Conservation (phyloP, 1,140 invertebrate species). For the Drosophila miranda region DNA sequence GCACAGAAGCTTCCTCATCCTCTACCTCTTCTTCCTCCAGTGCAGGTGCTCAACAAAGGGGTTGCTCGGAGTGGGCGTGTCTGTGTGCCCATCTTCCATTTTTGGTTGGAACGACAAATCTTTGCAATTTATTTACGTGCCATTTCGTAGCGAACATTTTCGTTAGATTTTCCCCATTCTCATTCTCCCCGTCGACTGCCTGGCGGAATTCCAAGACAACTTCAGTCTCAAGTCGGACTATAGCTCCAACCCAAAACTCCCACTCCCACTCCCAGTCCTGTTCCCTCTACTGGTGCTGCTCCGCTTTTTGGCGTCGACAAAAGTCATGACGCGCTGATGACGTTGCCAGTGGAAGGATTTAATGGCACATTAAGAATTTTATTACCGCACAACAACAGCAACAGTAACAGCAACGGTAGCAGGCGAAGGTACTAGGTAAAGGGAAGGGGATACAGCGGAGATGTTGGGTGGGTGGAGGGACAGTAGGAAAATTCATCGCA, state of each 20-base stretch:
- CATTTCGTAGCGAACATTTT: conserved; percentile 77
- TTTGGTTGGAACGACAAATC: conserved; percentile 66
- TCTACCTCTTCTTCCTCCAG: too few relatives aligned
- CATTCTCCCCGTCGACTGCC: conserved; percentile 10
- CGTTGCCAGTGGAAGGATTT: conserved; percentile 79
- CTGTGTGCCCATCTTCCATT: conserved; percentile 11
- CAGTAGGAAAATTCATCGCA: conserved; percentile 58
- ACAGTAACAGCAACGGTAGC: conserved; percentile 15
- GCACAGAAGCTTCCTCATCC: conserved; percentile 25
- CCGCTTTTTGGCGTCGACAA: conserved; percentile 61
- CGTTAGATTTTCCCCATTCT: conserved; percentile 73
- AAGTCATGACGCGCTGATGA: conserved; percentile 79
- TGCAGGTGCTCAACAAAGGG: neutral
- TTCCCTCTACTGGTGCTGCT: conserved; percentile 7
- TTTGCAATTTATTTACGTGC: conserved; percentile 81
- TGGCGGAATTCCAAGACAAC: conserved; percentile 75
- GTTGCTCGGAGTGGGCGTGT: neutral
- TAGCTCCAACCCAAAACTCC: conserved; percentile 4
- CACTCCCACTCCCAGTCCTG: neutral
- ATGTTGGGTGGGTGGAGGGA: neutral
- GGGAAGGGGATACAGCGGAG: neutral
- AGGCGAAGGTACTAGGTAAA: neutral
- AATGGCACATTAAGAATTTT: conserved; percentile 81
- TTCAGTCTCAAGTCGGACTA: conserved; percentile 14
- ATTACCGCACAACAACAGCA: conserved; percentile 71